These are phyloP conservation scores for Panzeria rudis DNA, from an alignment of 2,888 invertebrate genomes.

Conservation along the genomic window DNA sequence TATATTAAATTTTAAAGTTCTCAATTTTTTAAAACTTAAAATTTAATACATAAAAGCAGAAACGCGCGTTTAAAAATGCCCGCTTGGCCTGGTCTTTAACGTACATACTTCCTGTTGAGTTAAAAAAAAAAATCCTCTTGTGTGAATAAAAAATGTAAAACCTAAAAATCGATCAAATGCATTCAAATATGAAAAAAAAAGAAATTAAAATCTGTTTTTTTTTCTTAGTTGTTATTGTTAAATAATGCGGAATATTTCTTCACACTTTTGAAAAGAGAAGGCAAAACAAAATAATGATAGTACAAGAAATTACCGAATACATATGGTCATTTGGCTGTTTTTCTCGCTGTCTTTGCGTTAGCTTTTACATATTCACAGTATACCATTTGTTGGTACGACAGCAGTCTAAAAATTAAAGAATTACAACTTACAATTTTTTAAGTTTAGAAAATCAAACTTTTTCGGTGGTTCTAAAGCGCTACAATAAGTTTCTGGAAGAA, in stretches of 20 bases:
- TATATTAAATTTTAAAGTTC: no score
- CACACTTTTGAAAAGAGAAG: slow-evolving; percentile 50
- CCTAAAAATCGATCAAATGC: slow-evolving; percentile 39
- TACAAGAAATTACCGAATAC: slow-evolving; percentile 24
- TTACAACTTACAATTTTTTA: background rate
- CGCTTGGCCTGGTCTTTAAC: no score
- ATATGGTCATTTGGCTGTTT: background rate
- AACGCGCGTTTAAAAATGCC: no score
- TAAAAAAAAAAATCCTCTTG: background rate
- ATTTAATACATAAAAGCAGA: no score
- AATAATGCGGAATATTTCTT: slow-evolving; percentile 63
- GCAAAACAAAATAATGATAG: background rate
- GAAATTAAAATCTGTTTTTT: slow-evolving; percentile 40
- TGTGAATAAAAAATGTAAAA: background rate
- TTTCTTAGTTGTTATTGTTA: slow-evolving; percentile 44
- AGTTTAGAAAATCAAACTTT: no score
- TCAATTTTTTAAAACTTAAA: no score
- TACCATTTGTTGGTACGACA: background rate
- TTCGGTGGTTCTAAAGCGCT: no score
- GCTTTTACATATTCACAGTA: slow-evolving; percentile 21
- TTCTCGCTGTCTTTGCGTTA: slow-evolving; percentile 15
- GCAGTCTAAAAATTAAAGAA: background rate
- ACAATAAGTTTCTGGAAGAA: no score
- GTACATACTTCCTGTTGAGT: background rate
- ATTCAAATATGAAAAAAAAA: slow-evolving; percentile 10